Percentiles rank a stretch among this genome's conserved stretches.
Conservation (phyloP, 1,140 invertebrate species). For the Drosophila azteca region DNA sequence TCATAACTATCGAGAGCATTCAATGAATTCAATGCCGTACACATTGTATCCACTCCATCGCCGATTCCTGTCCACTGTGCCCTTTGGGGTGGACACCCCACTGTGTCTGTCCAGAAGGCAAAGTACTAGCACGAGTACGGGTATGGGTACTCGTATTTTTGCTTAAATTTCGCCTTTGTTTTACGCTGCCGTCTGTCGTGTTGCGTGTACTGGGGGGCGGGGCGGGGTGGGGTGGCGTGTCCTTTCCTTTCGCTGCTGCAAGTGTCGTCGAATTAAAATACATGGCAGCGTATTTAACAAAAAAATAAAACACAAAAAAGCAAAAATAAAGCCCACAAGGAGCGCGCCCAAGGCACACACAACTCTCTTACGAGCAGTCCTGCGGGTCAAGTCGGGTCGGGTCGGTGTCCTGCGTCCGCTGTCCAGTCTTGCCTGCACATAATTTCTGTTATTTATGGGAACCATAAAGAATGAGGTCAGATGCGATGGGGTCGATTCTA, state of each 20-base stretch:
- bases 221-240: too few relatives aligned
- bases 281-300: constrained; percentile 77
- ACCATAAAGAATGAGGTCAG: constrained; percentile 78
- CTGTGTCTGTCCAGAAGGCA: constrained; percentile 38
- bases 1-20: too few relatives aligned
- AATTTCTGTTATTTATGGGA: constrained; percentile 78
- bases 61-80: constrained; percentile 18
- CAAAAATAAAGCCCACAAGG: constrained; percentile 28
- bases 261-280: constrained; percentile 82
- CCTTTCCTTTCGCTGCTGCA: constrained; percentile 36
- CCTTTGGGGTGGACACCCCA: not conserved
- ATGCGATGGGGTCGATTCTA: constrained; percentile 57
- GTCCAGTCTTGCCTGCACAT: constrained; percentile 69
- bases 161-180: constrained; percentile 60
- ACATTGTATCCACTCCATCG: not conserved
- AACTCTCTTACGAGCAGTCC: not conserved
- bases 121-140: constrained; percentile 7
- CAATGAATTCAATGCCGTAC: too few relatives aligned
- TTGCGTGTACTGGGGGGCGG: constrained; percentile 48
- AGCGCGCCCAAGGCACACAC: constrained; percentile 33
- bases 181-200: constrained; percentile 63
- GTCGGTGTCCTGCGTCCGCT: not conserved
- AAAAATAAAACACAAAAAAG: constrained; percentile 25
- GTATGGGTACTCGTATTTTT: constrained; percentile 29
- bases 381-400: too few relatives aligned